A percentile compares a stretch with the other conserved stretches of the same genome.
Conservation (phyloP, 2,888 invertebrate genomes). For the Pristionchus arcanus region DNA sequence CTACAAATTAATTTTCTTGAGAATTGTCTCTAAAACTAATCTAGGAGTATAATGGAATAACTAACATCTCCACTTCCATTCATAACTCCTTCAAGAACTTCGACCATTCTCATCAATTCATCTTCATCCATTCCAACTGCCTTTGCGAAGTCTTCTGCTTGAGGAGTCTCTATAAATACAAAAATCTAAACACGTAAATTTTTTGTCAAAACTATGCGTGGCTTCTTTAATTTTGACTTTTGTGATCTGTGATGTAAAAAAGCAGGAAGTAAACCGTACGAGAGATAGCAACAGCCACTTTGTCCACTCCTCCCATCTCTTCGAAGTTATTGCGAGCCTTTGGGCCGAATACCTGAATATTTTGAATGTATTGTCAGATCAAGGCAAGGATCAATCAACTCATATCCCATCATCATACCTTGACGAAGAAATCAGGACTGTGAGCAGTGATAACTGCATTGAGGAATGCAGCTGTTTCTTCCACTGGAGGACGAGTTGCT, state of each 20-base stretch:
- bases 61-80: conserved; percentile 70
- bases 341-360: conserved; percentile 87
- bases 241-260: neutral
- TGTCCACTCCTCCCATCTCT: conserved; percentile 94
- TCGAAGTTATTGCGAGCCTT: conserved; percentile 93
- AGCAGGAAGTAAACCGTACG: conserved; percentile 82
- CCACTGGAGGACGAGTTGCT: conserved; percentile 97
- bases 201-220: neutral
- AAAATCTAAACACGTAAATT: too few relatives aligned
- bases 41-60: neutral
- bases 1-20: neutral
- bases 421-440: conserved; percentile 96
- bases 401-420: conserved; percentile 82
- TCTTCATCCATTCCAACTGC: conserved; percentile 72
- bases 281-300: conserved; percentile 94
- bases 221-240: neutral
- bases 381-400: neutral
- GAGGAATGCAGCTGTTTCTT: conserved; percentile 95
- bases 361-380: neutral
- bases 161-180: conserved; percentile 74
- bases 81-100: conserved; percentile 72
- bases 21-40: neutral
- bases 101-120: conserved; percentile 71
- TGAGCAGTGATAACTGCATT: conserved; percentile 94
- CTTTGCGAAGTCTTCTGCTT: conserved; percentile 72